Base-by-base conservation (phyloP, 2,113 vertebrate species). In the Dolichallabes microphthalmus region DNA sequence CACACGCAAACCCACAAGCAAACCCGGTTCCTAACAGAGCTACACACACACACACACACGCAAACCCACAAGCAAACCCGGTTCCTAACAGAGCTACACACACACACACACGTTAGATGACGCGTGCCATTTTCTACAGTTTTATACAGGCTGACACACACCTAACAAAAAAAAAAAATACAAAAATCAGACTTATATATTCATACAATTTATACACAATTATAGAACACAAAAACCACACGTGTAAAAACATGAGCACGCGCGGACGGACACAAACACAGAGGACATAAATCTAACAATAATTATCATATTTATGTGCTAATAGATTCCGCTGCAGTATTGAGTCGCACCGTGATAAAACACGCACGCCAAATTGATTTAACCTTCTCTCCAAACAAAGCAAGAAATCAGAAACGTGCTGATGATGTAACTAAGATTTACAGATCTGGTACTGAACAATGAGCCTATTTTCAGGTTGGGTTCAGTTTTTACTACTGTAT, bases 1-100 rank as follows among this genome's bases (percentile, higher is more conserved):
- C 15, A 52, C 39, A 35, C 57, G 61, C 55, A 86, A 80, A 88
- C 66, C 14, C 6, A 30, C n/a, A n/a, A n/a, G n/a, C n/a, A n/a
- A n/a, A n/a, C n/a, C n/a, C n/a, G n/a, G n/a, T 10, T 39, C 2
- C 71, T 53, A 39, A 87, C 75, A 75, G 61, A 80, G 35, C 3
- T n/a, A 61, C 87, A 64, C 35, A 52, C 64, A 30, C 13, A 57
- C 27, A 30, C 30, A 57, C 14, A 4, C 55, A 57, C 13, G 3
- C 4, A 57, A 80, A 88, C 68, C 14, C 6, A 30, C 9, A 55
- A 14, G 2, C 10, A 14, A 11, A 14, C 55, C 1, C 19, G 22
- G 2, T 10, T 10, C 3, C 71, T 53, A 39, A 87, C 75, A 75
- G 61, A 81, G 35, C 3, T n/a, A 61, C 87, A 64, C 35, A 52